Percentiles rank a stretch among this genome's conserved stretches.
Evolutionary conservation across 2,888 invertebrate genomes (phyloP).

Genomic region (Drosophila testacea): DNA sequence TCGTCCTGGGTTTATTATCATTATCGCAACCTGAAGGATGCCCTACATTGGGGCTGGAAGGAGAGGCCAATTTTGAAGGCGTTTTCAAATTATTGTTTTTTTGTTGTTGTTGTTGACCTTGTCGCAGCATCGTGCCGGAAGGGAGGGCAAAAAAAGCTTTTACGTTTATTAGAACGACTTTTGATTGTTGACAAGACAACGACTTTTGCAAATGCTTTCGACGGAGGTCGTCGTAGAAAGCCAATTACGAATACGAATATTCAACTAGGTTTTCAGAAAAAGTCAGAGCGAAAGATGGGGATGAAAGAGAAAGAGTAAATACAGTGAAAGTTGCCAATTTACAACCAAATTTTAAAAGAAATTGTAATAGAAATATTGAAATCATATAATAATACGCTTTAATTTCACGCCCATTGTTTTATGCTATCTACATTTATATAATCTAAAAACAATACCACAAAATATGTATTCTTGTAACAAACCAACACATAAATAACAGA

Average conservation of each 20-base stretch:
- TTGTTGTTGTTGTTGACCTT: constrained; percentile 50
- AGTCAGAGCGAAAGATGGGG: too few relatives aligned
- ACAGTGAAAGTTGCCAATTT: constrained; percentile 20
- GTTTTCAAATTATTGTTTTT: constrained; percentile 41
- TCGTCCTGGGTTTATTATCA: constrained; percentile 71
- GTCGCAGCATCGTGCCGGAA: constrained; percentile 21
- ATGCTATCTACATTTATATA: constrained; percentile 49
- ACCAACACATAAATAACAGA: constrained; percentile 82
- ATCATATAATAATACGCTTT: constrained; percentile 72
- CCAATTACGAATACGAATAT: constrained; percentile 29
- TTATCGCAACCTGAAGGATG: constrained; percentile 48
- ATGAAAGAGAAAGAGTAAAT: not conserved
- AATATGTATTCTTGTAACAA: constrained; percentile 68
- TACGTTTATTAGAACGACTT: constrained; percentile 74
- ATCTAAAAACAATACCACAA: constrained; percentile 40
- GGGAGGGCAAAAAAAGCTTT: constrained; percentile 58
- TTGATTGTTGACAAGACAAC: constrained; percentile 73
- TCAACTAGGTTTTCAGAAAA: not conserved
- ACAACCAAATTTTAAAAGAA: not conserved
- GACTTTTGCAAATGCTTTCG: constrained; percentile 49
- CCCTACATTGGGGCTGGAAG: not conserved
- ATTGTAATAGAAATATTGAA: constrained; percentile 38
- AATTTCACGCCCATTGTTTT: constrained; percentile 70
- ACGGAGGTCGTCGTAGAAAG: constrained; percentile 13
- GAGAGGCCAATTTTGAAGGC: constrained; percentile 30